Conservation (phyloP, 2,797 vertebrate species). For the Arctocebus calabarensis region DNA sequence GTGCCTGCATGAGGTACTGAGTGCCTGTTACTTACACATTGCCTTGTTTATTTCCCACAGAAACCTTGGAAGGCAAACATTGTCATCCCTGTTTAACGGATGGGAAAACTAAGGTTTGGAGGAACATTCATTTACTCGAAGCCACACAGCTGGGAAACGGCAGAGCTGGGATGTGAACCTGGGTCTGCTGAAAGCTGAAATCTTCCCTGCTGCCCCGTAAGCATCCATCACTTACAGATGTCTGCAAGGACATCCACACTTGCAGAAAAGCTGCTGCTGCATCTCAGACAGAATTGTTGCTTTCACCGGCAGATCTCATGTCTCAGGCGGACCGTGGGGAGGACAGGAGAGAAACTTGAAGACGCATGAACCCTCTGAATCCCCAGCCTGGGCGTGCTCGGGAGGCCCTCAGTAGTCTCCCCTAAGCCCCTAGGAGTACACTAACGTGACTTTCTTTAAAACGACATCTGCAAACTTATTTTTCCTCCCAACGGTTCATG, state of each 20-base stretch:
- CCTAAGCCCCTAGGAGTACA: neutral
- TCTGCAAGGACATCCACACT: neutral
- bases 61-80: neutral
- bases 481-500: neutral
- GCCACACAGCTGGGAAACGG: neutral
- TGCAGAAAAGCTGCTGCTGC: neutral
- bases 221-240: neutral
- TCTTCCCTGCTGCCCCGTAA: neutral
- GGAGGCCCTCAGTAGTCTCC: neutral
- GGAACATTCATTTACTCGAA: neutral
- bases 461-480: conserved; percentile 27
- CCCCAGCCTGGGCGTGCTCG: neutral
- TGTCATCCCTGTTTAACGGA: neutral
- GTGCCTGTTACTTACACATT: neutral
- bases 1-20: neutral
- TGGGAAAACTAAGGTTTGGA: neutral
- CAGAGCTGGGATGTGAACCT: neutral
- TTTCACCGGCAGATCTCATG: too few species aligned
- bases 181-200: neutral
- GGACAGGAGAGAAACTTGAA: neutral
- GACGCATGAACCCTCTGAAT: neutral
- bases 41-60: neutral
- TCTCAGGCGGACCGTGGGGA: neutral
- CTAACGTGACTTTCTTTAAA: neutral
- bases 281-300: fast-evolving